These are phyloP conservation scores for Lindbergichthys nudifrons DNA, from an alignment of 2,797 vertebrate genomes.

Conservation along the genomic window DNA sequence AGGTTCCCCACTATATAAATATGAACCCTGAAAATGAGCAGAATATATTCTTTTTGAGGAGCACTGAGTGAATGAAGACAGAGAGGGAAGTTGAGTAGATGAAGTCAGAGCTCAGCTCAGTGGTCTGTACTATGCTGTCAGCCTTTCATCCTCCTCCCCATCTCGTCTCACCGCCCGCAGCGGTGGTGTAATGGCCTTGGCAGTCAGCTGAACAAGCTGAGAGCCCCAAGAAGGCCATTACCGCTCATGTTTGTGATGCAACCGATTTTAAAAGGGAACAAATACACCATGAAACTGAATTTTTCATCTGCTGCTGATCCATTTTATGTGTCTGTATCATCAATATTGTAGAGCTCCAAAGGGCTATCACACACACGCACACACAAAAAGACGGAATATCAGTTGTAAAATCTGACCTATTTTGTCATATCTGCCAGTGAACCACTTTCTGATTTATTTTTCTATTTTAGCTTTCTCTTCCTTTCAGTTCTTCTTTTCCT, in stretches of 20 bases:
- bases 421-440: slow-evolving; percentile 39
- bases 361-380: slow-evolving; percentile 33
- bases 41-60: not conserved
- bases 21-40: too few relatives aligned
- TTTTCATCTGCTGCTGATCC: slow-evolving; percentile 71
- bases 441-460: slow-evolving; percentile 19
- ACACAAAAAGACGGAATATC: slow-evolving; percentile 5
- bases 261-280: slow-evolving; percentile 47
- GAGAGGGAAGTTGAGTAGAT: not conserved
- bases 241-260: slow-evolving; percentile 52
- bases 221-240: slow-evolving; percentile 69
- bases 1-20: too few relatives aligned
- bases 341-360: slow-evolving; percentile 72
- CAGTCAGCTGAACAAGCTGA: slow-evolving; percentile 46
- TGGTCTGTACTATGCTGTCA: not conserved
- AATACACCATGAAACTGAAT: slow-evolving; percentile 69
- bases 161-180: slow-evolving; percentile 26
- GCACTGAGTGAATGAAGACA: not conserved
- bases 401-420: slow-evolving; percentile 44
- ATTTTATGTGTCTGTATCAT: slow-evolving; percentile 61
- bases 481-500: not conserved
- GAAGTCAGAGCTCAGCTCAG: not conserved
- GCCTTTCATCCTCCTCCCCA: slow-evolving; percentile 24
- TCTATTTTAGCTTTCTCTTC: not conserved
- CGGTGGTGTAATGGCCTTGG: slow-evolving; percentile 34